phyloP scores from a whole-genome alignment of 1,140 invertebrate genomes.

The Nephotettix cincticeps region DNA sequence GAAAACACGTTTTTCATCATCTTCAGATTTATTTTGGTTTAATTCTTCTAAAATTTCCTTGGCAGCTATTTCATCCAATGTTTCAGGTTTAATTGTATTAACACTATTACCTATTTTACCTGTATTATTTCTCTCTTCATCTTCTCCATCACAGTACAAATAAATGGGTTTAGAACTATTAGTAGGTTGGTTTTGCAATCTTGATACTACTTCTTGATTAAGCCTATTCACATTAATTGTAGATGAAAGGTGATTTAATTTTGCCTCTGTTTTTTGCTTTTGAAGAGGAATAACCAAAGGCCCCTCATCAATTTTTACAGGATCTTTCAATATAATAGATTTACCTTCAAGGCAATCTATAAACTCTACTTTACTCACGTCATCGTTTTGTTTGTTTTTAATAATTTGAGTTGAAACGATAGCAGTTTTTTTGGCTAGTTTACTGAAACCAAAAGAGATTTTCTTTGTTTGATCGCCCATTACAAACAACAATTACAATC shows the following conservation, averaged over 20 bases:
- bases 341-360: constrained; percentile 75
- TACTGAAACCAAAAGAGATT: constrained; percentile 75
- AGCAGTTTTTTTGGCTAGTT: constrained; percentile 61
- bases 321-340: constrained; percentile 57
- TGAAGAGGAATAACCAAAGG: constrained; percentile 36
- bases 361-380: constrained; percentile 57
- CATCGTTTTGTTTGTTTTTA: constrained; percentile 48
- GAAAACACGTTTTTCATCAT: constrained; percentile 46
- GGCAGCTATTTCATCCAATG: constrained; percentile 53
- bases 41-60: constrained; percentile 58
- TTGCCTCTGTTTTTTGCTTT: not conserved
- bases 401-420: constrained; percentile 40
- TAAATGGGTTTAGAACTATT: too few species aligned
- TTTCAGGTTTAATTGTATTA: constrained; percentile 41
- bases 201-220: too few species aligned
- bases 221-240: too few species aligned
- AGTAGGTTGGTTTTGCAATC: too few species aligned
- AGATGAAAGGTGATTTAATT: too few species aligned
- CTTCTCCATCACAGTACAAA: too few species aligned
- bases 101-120: too few species aligned
- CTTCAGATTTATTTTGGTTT: constrained; percentile 40
- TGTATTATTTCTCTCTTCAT: too few species aligned
- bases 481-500: too few species aligned
- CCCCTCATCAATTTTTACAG: constrained; percentile 23
- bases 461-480: constrained; percentile 61